Percentiles rank a stretch among this genome's conserved stretches.
Evolutionary conservation across 2,797 vertebrate genomes (phyloP).

Genomic region (Anguilla anguilla): DNA sequence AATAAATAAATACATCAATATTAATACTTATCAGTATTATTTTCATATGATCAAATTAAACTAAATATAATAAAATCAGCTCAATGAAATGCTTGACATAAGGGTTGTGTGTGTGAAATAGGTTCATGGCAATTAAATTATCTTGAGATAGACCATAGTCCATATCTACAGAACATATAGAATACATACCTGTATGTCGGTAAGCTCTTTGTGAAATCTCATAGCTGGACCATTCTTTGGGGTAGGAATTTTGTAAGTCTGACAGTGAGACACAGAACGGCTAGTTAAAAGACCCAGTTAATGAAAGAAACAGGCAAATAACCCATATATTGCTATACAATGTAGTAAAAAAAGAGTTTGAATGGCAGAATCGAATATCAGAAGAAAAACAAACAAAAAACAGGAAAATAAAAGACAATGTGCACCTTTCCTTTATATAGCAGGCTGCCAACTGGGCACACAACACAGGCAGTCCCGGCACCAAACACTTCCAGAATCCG

Average conservation of each 20-base stretch:
- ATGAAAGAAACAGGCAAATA: background rate
- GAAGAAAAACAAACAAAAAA: background rate
- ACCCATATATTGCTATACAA: background rate
- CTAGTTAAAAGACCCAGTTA: background rate
- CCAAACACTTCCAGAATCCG: conserved; percentile 84
- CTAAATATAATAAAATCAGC: background rate
- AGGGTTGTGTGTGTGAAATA: background rate
- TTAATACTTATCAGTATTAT: too few species aligned
- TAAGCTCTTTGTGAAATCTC: conserved; percentile 82
- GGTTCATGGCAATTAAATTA: background rate
- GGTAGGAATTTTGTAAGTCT: conserved; percentile 83
- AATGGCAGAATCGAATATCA: background rate
- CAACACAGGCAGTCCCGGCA: conserved; percentile 86
- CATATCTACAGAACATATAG: background rate
- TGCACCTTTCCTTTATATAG: conserved; percentile 79
- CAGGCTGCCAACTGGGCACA: conserved; percentile 84
- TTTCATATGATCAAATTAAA: background rate
- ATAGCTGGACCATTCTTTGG: conserved; percentile 85
- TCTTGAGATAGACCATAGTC: background rate
- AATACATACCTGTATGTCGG: conserved; percentile 82
- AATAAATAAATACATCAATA: too few species aligned
- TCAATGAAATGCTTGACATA: background rate
- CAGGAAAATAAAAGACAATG: too few species aligned
- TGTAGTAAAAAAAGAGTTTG: too few species aligned
- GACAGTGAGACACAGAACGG: conserved; percentile 25